Base-by-base conservation (phyloP, 2,113 vertebrate species). In the Triplophysa siluroides region DNA sequence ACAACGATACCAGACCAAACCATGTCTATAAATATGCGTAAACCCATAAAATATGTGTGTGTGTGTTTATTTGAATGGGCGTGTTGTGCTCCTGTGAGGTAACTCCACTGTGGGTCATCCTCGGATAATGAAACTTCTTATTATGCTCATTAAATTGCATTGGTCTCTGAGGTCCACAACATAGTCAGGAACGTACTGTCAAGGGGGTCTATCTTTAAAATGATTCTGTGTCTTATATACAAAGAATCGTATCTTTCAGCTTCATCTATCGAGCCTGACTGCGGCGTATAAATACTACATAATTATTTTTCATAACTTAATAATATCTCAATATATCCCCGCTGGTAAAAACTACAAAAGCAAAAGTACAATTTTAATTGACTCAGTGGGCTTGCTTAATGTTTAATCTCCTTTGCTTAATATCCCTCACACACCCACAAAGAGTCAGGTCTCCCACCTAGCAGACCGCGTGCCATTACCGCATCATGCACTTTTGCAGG, bases 121-220 rank as follows among this genome's bases (percentile, higher is more conserved):
- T 76, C 23, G 65, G 74, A 76, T 76, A 76, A 76, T 76, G 74
- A 76, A 76, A 76, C 74, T 64, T 76, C 61, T 76, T 76, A 65
- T 76, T 64, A 76, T 76, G 62, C 62, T 65, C 74, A 65, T 76
- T 76, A 76, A 76, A 76, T 16, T 76, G 74, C 45, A 76, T 54
- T 76, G 62, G 43, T 65, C 74, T 76, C 74, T 52, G 74, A 52
- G 61, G 74, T 65, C 13, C 26, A 76, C 26, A 65, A 76, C 74
- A 63, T 24, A 63, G 72, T n/a, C 26, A 76, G 7, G 21, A 62
- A 52, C 24, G 50, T 14, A 65, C 58, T 45, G 41, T 62, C 72
- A 76, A 52, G 43, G 47, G 74, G 45, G 45, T 54, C 62, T 54
- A 33, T 76, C 24, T 65, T 65, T 76, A 76, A 76, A 65, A 65